Conservation (phyloP, 2,888 invertebrate species). For the Tenthredo notha region DNA sequence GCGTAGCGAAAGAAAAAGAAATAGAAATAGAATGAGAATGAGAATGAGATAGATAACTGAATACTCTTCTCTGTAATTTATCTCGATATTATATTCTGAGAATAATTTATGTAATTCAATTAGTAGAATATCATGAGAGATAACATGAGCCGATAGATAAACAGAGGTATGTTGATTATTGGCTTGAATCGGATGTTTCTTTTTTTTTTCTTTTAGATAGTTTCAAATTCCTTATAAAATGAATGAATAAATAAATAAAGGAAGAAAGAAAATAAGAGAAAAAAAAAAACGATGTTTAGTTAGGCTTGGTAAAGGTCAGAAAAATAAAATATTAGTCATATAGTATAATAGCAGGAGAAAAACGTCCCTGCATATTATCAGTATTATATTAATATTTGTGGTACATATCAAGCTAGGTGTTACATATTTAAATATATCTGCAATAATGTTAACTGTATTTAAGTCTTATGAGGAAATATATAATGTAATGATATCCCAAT, state of each 20-base stretch:
- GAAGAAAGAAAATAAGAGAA: too few species aligned
- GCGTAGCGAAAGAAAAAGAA: neutral
- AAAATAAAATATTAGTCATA: neutral
- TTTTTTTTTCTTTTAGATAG: neutral
- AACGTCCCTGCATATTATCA: neutral
- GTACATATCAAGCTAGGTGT: neutral
- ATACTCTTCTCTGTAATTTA: neutral
- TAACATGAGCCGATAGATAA: neutral
- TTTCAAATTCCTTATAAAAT: neutral
- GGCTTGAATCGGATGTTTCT: neutral
- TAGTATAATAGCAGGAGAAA: neutral
- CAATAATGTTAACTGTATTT: neutral
- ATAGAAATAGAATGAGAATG: neutral
- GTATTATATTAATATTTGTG: neutral
- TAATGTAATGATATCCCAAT: neutral
- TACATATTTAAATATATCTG: neutral
- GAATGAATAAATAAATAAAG: too few species aligned
- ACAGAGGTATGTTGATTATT: neutral
- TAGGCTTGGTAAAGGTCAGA: neutral
- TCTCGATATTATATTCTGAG: neutral
- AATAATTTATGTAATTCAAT: neutral
- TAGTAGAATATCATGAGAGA: neutral
- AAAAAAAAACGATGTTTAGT: neutral
- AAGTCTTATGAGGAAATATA: constrained; percentile 16
- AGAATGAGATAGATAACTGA: neutral